These are phyloP conservation scores for Pandemis cinnamomeana DNA, from an alignment of 2,888 invertebrate species.

Conservation along the genomic window DNA sequence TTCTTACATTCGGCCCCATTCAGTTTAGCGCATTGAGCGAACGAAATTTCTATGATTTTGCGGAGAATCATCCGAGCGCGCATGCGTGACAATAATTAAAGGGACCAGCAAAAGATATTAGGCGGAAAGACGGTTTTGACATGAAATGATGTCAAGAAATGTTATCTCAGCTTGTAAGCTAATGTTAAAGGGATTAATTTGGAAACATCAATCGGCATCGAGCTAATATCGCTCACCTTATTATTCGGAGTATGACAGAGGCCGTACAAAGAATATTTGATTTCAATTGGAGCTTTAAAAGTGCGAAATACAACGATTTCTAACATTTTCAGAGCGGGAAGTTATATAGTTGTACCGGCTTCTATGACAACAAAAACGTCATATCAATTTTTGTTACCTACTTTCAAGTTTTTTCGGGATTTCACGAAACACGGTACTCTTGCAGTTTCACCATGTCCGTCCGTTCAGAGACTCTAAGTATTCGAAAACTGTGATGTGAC, in stretches of 20 bases:
- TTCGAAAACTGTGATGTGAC: too few species aligned
- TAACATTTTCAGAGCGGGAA: too few species aligned
- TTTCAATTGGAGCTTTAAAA: too few species aligned
- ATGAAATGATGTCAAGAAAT: constrained; percentile 66
- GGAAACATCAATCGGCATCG: constrained; percentile 53
- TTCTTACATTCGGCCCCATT: constrained; percentile 56
- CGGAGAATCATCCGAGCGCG: constrained; percentile 69
- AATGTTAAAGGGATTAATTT: constrained; percentile 63
- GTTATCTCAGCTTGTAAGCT: constrained; percentile 79
- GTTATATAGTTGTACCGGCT: too few species aligned
- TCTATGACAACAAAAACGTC: too few species aligned
- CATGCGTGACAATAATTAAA: constrained; percentile 79
- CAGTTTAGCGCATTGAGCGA: constrained; percentile 68
- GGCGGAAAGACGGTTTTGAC: constrained; percentile 71
- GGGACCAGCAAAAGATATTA: constrained; percentile 64
- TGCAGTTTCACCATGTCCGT: too few species aligned
- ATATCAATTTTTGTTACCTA: too few species aligned
- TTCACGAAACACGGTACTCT: too few species aligned
- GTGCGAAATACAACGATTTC: too few species aligned
- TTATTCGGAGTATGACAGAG: constrained; percentile 10
- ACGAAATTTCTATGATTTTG: constrained; percentile 74
- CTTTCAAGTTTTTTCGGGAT: too few species aligned
- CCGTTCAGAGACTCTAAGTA: too few species aligned
- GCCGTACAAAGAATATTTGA: neutral
- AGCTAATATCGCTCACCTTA: constrained; percentile 25